Percentiles rank a stretch among this genome's conserved stretches.
Conservation (phyloP, 2,888 invertebrate species). For the Dynastes grantii region DNA sequence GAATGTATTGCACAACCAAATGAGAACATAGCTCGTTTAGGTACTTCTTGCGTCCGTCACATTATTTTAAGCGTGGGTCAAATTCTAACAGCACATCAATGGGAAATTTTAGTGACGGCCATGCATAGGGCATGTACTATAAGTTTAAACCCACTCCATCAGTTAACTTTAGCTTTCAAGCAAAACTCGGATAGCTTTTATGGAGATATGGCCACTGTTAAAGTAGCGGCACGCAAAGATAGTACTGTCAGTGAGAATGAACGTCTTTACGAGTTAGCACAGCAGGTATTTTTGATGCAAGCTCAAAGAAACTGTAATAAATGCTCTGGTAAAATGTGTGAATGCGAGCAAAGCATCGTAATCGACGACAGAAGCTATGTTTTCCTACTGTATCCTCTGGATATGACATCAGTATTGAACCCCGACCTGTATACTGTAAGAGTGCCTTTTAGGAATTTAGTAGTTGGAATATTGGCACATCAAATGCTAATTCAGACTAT, state of each 20-base stretch:
- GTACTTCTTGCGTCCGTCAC: constrained; percentile 93
- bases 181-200: constrained; percentile 95
- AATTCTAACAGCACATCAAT: constrained; percentile 86
- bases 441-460: constrained; percentile 89
- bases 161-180: constrained; percentile 91
- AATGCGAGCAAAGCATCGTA: constrained; percentile 72
- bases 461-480: constrained; percentile 92
- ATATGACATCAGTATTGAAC: constrained; percentile 80
- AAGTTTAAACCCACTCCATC: constrained; percentile 90
- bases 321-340: constrained; percentile 67
- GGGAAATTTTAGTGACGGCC: constrained; percentile 88
- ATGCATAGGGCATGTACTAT: constrained; percentile 88
- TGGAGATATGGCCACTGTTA: constrained; percentile 92
- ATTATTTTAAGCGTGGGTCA: constrained; percentile 88
- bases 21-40: constrained; percentile 91
- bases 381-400: constrained; percentile 87
- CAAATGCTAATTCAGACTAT: constrained; percentile 94
- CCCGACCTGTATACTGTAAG: constrained; percentile 86
- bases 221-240: constrained; percentile 93
- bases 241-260: constrained; percentile 89
- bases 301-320: constrained; percentile 67
- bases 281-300: constrained; percentile 85
- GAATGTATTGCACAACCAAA: constrained; percentile 94
- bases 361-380: constrained; percentile 91
- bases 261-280: constrained; percentile 88